phyloP scores from a whole-genome alignment of 2,888 invertebrate genomes.

The Aromia moschata region DNA sequence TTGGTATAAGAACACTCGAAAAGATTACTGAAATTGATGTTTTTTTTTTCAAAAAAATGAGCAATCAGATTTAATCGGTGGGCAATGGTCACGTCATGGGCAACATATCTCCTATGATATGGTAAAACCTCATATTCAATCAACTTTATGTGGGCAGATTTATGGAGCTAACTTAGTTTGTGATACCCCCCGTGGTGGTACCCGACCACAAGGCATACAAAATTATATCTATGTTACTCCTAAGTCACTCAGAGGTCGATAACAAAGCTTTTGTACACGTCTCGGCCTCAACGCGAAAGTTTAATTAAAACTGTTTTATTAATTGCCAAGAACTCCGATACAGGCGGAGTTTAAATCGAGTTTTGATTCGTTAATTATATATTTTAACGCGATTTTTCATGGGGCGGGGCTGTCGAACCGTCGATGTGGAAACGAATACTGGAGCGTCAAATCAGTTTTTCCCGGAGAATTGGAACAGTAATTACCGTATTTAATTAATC shows the following conservation, averaged over 20 bases:
- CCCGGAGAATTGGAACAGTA: constrained; percentile 15
- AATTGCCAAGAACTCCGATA: constrained; percentile 40
- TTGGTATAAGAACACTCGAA: no score
- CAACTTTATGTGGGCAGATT: no score
- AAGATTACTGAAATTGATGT: no score
- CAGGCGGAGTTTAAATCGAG: constrained; percentile 43
- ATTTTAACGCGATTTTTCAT: constrained; percentile 33
- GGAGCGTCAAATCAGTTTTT: constrained; percentile 11
- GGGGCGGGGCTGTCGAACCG: constrained; percentile 8
- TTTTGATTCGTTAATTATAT: constrained; percentile 43
- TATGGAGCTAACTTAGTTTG: no score
- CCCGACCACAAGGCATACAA: no score
- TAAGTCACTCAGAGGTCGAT: constrained; percentile 1
- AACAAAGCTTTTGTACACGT: background rate
- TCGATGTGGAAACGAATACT: constrained; percentile 16
- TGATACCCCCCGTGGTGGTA: no score
- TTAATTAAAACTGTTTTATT: constrained; percentile 47
- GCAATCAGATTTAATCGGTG: no score
- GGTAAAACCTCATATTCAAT: no score
- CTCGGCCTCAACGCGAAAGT: constrained; percentile 24
- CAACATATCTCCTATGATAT: no score
- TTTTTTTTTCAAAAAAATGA: no score
- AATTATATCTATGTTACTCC: no score
- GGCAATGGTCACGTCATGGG: no score
- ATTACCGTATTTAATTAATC: constrained; percentile 27